Base-by-base conservation (phyloP, 2,888 invertebrate genomes). In the Limulus polyphemus region DNA sequence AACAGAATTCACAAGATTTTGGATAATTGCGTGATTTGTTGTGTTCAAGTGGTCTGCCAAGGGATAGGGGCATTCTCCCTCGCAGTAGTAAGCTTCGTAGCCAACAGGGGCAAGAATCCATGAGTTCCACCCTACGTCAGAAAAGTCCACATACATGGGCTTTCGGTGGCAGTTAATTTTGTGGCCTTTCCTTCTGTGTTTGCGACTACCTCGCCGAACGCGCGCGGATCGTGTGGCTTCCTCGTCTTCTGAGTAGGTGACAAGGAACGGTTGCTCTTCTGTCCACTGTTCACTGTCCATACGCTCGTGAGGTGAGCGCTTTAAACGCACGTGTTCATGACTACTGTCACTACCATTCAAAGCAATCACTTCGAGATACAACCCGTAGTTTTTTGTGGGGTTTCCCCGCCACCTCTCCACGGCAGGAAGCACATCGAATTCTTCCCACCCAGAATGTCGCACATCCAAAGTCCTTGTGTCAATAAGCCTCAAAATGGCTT, bases 1-100 rank as follows among this genome's bases (percentile, higher is more conserved):
- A 77, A 92, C 87, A 68, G 90, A 91, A 80, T 98, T 90, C 74
- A 97, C 90, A 75, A 98, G 81, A 69, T 91, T 93, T 81, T 99
- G 98, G 73, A 99, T 91, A 73, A 98, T 94, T 69, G 98, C 98
- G 79, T 98, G 98, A 78, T 99, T 98, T 65, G 98, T 97, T 70
- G 94, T 88, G 79, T 98, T 98, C 60, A 95, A 79, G 78, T 94
- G 91, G 72, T 93, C 91, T 60, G 92, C 84, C 73, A 97, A 80
- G 47, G 97, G 97, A 76, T 90, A 95, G 57, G 88, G 88, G 77
- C 98, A 99, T 75, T 90, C 90, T 47, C 98, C 98, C 73, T 88
- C 85, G 78, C 98, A 99, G 78, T 90, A 95, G 79, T 84, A 95
- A 11, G 98, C 98, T 75, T 95, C 90, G 80, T 95, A 97, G 64